Evolutionary conservation across 2,888 invertebrate genomes (phyloP).

Genomic region (Parnassius glacialis): DNA sequence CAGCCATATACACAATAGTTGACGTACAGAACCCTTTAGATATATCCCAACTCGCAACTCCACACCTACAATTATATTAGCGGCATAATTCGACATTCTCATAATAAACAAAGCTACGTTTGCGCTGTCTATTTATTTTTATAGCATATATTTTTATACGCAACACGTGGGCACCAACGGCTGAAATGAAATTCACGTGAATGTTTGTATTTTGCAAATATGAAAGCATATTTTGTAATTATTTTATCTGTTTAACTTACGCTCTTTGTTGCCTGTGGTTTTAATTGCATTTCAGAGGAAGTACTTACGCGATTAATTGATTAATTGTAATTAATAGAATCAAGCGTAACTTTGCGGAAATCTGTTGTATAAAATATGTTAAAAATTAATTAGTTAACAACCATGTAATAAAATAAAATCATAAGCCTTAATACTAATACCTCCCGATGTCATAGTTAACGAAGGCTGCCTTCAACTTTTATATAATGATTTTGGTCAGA

Average conservation of each 20-base stretch:
- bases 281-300: no score
- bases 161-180: slow-evolving; percentile 42
- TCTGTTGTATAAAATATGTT: not conserved
- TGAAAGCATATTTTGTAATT: not conserved
- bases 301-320: no score
- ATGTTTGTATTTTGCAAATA: slow-evolving; percentile 17
- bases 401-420: not conserved
- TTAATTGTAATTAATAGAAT: no score
- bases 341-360: not conserved
- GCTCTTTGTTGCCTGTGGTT: no score
- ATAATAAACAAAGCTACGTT: slow-evolving; percentile 53
- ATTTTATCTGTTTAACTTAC: no score
- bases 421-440: no score
- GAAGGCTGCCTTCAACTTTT: no score
- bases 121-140: slow-evolving; percentile 51
- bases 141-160: slow-evolving; percentile 50
- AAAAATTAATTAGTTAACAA: no score
- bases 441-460: no score
- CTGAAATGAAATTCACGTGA: slow-evolving; percentile 24
- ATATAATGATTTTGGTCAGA: no score
- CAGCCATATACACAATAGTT: no score
- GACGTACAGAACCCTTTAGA: slow-evolving; percentile 11
- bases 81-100: slow-evolving; percentile 52
- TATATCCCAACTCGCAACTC: slow-evolving; percentile 5
- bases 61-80: slow-evolving; percentile 43